These are phyloP conservation scores for Chascanopsetta lugubris DNA, from an alignment of 2,113 vertebrate genomes.

Conservation along the genomic window DNA sequence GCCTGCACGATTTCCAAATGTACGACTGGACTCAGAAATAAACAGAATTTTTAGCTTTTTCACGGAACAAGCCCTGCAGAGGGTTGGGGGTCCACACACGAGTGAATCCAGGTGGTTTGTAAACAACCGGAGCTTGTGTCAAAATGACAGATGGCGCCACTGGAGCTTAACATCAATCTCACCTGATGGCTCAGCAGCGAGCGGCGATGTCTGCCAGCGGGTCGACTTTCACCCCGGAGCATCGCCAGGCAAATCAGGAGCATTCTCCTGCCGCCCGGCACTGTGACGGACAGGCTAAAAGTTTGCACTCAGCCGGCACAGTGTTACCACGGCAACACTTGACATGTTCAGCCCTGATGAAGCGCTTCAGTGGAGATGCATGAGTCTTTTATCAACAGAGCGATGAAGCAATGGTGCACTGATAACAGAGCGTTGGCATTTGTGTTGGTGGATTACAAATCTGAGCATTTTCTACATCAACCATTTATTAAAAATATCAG, in stretches of 20 bases:
- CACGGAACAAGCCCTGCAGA: neutral
- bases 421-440: conserved; percentile 59
- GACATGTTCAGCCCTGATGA: neutral
- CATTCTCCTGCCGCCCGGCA: conserved; percentile 1
- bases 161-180: conserved; percentile 46
- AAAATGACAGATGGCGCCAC: conserved; percentile 56
- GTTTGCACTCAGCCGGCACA: conserved; percentile 2
- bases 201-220: conserved; percentile 31
- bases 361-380: neutral
- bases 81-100: conserved; percentile 9
- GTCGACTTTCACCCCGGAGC: conserved; percentile 23
- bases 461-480: conserved; percentile 62
- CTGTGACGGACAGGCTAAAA: neutral
- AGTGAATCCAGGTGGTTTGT: conserved; percentile 30
- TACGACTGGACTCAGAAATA: too few species aligned
- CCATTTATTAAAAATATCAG: conserved; percentile 69
- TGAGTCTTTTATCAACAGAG: conserved; percentile 4
- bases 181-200: conserved; percentile 36
- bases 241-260: conserved; percentile 21
- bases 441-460: conserved; percentile 62
- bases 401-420: conserved; percentile 27
- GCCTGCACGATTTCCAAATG: too few species aligned
- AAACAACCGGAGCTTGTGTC: conserved; percentile 47
- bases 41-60: too few species aligned
- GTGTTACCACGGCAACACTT: neutral